A percentile compares a stretch with the other conserved stretches of the same genome.
These are phyloP conservation scores for Zosterops japonicus DNA, from an alignment of 2,113 vertebrate species.

Conservation along the genomic window DNA sequence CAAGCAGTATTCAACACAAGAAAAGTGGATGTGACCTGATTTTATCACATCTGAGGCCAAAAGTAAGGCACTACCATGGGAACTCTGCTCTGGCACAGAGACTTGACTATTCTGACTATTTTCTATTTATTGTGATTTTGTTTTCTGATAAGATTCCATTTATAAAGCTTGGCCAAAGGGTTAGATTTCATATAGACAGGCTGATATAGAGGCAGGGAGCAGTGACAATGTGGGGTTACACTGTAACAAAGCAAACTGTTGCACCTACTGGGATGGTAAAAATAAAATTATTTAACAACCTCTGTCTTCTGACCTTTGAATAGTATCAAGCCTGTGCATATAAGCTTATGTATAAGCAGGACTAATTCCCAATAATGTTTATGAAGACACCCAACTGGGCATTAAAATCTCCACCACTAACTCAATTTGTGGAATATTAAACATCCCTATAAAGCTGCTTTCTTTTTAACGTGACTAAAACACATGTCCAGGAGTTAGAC, in stretches of 20 bases:
- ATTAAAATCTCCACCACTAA: background rate
- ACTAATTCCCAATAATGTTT: background rate
- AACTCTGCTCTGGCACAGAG: background rate
- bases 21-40: background rate
- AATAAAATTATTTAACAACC: background rate
- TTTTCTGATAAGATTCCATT: background rate
- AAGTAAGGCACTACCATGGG: background rate
- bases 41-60: conserved; percentile 10
- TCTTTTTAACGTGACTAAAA: background rate
- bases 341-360: background rate
- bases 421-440: background rate
- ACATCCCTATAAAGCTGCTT: background rate
- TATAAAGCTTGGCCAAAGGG: background rate
- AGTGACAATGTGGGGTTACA: background rate
- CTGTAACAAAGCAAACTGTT: background rate
- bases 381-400: background rate
- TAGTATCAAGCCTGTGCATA: background rate
- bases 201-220: background rate
- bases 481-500: background rate
- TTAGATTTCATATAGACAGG: background rate
- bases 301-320: background rate
- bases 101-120: background rate
- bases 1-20: conserved; percentile 29
- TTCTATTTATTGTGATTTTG: background rate
- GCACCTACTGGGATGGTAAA: background rate